A percentile compares a stretch with the other conserved stretches of the same genome.
These are phyloP conservation scores for Pharmacophagus antenor DNA, from an alignment of 2,888 invertebrate species.

Conservation along the genomic window DNA sequence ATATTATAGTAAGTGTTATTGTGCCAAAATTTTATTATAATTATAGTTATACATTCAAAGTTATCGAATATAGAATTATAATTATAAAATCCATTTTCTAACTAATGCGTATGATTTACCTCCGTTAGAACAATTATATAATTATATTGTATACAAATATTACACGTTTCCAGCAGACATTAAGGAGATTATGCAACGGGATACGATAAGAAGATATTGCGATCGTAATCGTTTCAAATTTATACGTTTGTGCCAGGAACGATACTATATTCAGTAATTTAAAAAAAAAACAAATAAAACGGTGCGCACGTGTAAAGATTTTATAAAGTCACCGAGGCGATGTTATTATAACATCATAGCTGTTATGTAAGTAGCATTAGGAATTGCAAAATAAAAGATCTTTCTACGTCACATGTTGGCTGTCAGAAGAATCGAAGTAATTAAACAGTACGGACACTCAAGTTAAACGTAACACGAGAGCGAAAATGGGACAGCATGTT, in stretches of 20 bases:
- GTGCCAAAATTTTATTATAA: no score
- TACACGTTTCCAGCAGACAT: no score
- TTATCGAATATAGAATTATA: no score
- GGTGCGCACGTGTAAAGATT: no score
- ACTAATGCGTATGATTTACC: no score
- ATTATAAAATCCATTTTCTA: no score
- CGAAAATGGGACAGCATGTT: no score
- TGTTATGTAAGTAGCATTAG: conserved; percentile 14
- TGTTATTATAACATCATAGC: not conserved
- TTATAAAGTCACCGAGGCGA: not conserved
- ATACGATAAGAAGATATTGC: no score
- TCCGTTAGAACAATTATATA: conserved; percentile 2
- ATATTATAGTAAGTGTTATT: no score
- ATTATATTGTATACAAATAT: no score
- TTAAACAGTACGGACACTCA: conserved; percentile 28
- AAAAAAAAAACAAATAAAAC: not conserved
- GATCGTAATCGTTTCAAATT: not conserved
- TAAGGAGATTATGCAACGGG: no score
- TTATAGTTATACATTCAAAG: no score
- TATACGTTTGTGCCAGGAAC: not conserved
- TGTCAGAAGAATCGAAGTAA: conserved; percentile 25
- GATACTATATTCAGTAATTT: not conserved
- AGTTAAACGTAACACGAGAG: conserved; percentile 24
- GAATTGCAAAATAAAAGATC: conserved; percentile 16
- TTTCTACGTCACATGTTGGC: conserved; percentile 10